These are phyloP conservation scores for Himantopus leucocephalus DNA, from an alignment of 2,113 vertebrate genomes.

Conservation along the genomic window DNA sequence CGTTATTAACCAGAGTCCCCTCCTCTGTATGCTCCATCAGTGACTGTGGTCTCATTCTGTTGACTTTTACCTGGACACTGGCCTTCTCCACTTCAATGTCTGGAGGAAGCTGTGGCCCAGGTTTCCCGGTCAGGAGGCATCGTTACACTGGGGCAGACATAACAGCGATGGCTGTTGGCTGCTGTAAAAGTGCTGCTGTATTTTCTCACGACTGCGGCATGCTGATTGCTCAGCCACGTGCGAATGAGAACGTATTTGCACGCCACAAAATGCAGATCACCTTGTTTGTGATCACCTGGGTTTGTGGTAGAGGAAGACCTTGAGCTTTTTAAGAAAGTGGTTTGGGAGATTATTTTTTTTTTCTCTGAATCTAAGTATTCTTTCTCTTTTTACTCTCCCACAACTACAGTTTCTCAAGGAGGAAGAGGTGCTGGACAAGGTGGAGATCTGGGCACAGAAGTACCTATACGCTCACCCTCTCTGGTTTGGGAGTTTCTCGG, in stretches of 20 bases:
- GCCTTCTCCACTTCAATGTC: not conserved
- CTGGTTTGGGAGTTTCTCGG: slow-evolving; percentile 78
- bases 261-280: not conserved
- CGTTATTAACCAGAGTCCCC: fast-evolving
- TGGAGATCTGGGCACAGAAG: slow-evolving; percentile 39
- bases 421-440: slow-evolving; percentile 26
- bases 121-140: not conserved
- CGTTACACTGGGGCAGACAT: not conserved
- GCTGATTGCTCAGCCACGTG: not conserved
- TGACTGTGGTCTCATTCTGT: not conserved
- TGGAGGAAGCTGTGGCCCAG: not conserved
- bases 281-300: not conserved
- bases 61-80: not conserved
- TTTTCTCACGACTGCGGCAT: not conserved
- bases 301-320: not conserved
- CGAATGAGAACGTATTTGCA: not conserved
- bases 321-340: not conserved
- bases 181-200: not conserved
- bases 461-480: slow-evolving; percentile 71
- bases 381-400: not conserved
- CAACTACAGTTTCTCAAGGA: slow-evolving; percentile 21
- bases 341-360: not conserved
- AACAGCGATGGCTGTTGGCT: not conserved
- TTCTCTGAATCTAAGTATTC: not conserved
- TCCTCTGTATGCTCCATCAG: not conserved